A percentile compares a stretch with the other conserved stretches of the same genome.
Evolutionary conservation across 37 sponge, comb jelly and placozoan genomes (phyloP).

Genomic region (Dysidea cf. avara): DNA sequence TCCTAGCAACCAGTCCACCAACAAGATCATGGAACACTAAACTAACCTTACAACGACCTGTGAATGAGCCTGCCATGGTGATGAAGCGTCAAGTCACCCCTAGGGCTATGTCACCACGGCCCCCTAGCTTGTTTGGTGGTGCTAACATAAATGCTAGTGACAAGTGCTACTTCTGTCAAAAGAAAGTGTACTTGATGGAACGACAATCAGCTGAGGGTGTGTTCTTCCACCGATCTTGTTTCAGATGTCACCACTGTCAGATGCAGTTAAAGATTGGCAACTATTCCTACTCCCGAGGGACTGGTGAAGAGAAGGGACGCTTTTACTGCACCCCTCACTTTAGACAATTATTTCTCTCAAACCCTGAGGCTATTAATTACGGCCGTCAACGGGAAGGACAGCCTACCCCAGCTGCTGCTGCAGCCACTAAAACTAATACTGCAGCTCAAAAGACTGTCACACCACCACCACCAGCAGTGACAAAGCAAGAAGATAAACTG

Average conservation of each 20-base stretch:
- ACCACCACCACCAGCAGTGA: neutral
- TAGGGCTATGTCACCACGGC: too few species aligned
- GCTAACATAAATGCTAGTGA: constrained; percentile 36
- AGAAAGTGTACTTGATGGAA: constrained; percentile 83
- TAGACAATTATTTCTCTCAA: constrained; percentile 80
- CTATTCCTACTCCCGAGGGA: constrained; percentile 68
- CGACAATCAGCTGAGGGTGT: constrained; percentile 76
- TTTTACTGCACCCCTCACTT: constrained; percentile 85
- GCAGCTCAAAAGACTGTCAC: neutral
- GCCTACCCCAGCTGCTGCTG: neutral
- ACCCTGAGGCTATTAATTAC: constrained; percentile 73
- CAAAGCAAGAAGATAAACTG: too few species aligned
- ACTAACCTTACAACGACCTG: too few species aligned
- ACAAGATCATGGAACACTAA: too few species aligned
- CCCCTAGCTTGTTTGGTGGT: too few species aligned
- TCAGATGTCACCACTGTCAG: constrained; percentile 77
- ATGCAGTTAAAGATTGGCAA: constrained; percentile 66
- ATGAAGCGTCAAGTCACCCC: too few species aligned
- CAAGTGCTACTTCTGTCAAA: constrained; percentile 76
- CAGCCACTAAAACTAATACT: neutral
- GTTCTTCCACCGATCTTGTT: constrained; percentile 86
- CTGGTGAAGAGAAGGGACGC: constrained; percentile 65
- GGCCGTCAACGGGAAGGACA: neutral
- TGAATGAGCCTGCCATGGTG: too few species aligned
- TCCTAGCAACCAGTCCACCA: neutral